These are phyloP conservation scores for Meloe dianella DNA, from an alignment of 2,888 invertebrate genomes.

Conservation along the genomic window DNA sequence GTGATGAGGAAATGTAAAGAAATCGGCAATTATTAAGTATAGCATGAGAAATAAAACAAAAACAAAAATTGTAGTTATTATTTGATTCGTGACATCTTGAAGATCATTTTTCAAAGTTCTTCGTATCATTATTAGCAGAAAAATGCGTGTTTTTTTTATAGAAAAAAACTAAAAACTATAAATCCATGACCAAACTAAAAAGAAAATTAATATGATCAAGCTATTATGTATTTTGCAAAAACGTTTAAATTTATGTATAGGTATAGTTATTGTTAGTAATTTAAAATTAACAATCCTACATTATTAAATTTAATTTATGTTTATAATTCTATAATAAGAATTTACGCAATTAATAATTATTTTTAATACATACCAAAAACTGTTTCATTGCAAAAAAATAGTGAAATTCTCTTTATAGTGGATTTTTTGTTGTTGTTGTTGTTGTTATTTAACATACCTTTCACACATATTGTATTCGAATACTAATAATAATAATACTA, in stretches of 20 bases:
- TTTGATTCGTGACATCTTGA: constrained; percentile 2
- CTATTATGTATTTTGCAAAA: constrained; percentile 1
- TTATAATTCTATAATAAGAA: background rate
- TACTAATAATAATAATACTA: background rate
- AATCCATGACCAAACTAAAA: background rate
- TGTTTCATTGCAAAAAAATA: background rate
- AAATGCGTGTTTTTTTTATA: too few relatives aligned
- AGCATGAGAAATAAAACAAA: background rate
- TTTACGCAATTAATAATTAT: constrained; percentile 1
- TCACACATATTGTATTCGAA: background rate
- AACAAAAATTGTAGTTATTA: background rate
- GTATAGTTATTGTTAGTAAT: background rate
- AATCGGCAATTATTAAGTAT: background rate
- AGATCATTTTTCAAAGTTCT: background rate
- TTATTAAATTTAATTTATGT: constrained; percentile 8
- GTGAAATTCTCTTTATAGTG: background rate
- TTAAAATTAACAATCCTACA: background rate
- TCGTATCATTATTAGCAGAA: background rate
- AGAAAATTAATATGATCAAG: background rate
- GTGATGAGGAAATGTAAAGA: background rate
- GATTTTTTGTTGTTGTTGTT: background rate
- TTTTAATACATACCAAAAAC: background rate
- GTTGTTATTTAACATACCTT: constrained; percentile 6
- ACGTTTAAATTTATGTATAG: background rate
- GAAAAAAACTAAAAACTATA: too few relatives aligned